These are phyloP conservation scores for Dufourea novaeangliae DNA, from an alignment of 1,140 invertebrate genomes.

Conservation along the genomic window DNA sequence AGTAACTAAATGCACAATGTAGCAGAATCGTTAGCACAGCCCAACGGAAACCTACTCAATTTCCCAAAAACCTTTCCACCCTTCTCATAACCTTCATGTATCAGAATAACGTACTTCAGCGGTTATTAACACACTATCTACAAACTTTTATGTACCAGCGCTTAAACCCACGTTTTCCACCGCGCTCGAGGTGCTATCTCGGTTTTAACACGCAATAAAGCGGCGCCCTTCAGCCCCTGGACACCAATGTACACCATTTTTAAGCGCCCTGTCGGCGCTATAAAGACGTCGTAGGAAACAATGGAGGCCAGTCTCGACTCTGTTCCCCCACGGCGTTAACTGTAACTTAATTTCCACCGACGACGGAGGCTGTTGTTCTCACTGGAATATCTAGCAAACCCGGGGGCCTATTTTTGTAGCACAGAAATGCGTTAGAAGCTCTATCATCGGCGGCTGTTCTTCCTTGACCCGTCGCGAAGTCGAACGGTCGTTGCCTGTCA, in stretches of 20 bases:
- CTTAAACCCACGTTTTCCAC: background rate
- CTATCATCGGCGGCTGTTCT: background rate
- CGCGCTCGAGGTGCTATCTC: background rate
- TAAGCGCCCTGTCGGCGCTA: background rate
- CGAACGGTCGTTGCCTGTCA: constrained; percentile 2
- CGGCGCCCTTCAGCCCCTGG: background rate
- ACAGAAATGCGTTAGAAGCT: background rate
- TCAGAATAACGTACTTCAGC: background rate
- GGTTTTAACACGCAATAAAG: constrained; percentile 4
- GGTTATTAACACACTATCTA: constrained; percentile 3
- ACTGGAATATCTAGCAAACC: background rate
- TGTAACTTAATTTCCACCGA: background rate
- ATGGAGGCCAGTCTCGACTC: background rate
- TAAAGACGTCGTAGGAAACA: background rate
- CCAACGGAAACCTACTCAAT: background rate
- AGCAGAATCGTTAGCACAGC: too few species aligned
- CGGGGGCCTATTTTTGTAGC: background rate
- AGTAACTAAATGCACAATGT: too few species aligned
- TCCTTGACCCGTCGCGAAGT: constrained; percentile 28
- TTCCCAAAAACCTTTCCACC: background rate
- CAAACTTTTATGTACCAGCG: background rate
- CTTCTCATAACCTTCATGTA: background rate
- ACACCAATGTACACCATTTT: background rate
- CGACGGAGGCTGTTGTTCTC: background rate
- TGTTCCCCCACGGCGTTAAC: background rate